Evolutionary conservation across 1,140 invertebrate species (phyloP).

Genomic region (Phenacoccus solenopsis): DNA sequence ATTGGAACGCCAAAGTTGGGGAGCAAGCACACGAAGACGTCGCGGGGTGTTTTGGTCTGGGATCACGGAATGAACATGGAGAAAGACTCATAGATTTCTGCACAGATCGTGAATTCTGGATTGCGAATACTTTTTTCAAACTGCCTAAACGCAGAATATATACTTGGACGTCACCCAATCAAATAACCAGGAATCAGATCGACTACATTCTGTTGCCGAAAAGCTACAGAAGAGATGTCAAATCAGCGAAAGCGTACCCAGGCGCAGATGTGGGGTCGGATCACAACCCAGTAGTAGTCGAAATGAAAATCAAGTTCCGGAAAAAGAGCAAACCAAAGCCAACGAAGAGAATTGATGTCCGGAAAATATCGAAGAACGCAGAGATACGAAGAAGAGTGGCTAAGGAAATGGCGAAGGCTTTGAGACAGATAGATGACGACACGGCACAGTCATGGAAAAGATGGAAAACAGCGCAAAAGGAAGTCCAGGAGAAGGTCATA

Average conservation of each 20-base stretch:
- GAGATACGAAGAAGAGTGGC: constrained; percentile 1
- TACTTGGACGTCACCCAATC: constrained; percentile 31
- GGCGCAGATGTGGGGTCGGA: constrained; percentile 26
- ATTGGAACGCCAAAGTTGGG: constrained; percentile 29
- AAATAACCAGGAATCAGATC: constrained; percentile 32
- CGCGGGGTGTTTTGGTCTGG: constrained; percentile 26
- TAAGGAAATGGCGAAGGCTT: neutral
- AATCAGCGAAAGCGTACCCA: constrained; percentile 28
- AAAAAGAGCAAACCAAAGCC: neutral
- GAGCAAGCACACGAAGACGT: constrained; percentile 19
- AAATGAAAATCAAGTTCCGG: constrained; percentile 20
- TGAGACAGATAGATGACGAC: constrained; percentile 19
- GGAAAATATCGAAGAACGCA: neutral
- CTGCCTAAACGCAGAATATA: constrained; percentile 29
- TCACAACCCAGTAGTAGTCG: constrained; percentile 29
- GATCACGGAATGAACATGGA: constrained; percentile 29
- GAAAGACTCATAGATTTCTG: constrained; percentile 30
- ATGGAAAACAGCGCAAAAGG: neutral
- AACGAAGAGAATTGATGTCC: constrained; percentile 3
- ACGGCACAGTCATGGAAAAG: neutral
- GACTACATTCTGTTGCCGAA: constrained; percentile 30
- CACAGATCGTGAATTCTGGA: constrained; percentile 29
- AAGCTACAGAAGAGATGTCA: constrained; percentile 29
- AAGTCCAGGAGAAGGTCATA: constrained; percentile 11
- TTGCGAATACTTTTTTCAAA: constrained; percentile 30